Base-by-base conservation (phyloP, 2,888 invertebrate genomes). In the Ommatoiulus sabulosus region DNA sequence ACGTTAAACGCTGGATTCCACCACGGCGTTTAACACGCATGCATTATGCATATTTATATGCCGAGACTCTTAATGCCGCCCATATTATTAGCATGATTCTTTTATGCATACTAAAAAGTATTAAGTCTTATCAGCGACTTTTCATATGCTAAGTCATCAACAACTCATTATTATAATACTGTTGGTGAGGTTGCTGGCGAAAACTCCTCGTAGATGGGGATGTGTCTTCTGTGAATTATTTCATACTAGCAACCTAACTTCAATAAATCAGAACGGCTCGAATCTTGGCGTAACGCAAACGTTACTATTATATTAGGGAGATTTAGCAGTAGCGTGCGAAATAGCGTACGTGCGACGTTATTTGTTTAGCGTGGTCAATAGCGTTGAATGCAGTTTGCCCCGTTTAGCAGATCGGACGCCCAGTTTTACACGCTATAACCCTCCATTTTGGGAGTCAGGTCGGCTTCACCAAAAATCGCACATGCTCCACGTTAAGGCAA, bases 41-140 rank as follows among this genome's bases (percentile, higher is more conserved):
- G 80, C 80, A 80, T 80, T 80, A 80, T 80, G 80, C 80, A 80
- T 80, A 80, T 80, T 80, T 80, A 80, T 35, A 80, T 80, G 80
- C 35, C 80, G 6, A 80, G 80, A 52, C 52, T 80, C 80, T 80
- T 80, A 80, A 80, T 80, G 80, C 80, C 35, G 24, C 80, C 24
- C 80, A 80, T 80, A 35, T 24, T 80, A 80, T 80, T 80, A 80
- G 80, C 80, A 80, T 80, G 80, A 80, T 80, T 80, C 80, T 80
- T 80, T 80, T 80, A 80, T 80, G 80, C 80, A 80, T 80, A 35
- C 80, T 80, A 80, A 80, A 80, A 80, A 80, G 80, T 80, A 80
- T 80, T 80, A 80, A 80, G 80, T 80, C 80, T 80, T 80, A 80
- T 80, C 80, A 80, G 80, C 80, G 80, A 80, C 80, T 80, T 80